phyloP scores from a whole-genome alignment of 2,888 invertebrate genomes.

The Teleiodes luculella region DNA sequence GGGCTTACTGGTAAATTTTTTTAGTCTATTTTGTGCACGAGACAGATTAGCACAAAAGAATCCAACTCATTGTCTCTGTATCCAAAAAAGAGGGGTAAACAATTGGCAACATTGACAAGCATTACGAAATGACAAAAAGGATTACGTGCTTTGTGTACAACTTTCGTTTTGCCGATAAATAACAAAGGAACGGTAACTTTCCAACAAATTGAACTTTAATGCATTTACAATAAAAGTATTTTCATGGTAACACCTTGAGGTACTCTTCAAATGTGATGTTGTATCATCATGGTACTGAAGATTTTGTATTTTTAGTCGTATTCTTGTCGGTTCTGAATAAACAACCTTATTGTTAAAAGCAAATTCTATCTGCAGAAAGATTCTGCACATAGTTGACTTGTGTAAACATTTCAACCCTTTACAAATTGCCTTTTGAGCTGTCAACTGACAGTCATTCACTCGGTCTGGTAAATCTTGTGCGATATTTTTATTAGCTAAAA shows the following conservation, averaged over 20 bases:
- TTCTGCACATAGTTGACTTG: conserved; percentile 54
- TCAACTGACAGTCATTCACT: conserved; percentile 42
- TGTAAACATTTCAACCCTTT: conserved; percentile 58
- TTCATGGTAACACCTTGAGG: background rate
- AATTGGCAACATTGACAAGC: conserved; percentile 71
- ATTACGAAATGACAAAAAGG: conserved; percentile 66
- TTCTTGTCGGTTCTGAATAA: conserved; percentile 56
- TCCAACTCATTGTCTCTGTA: conserved; percentile 62
- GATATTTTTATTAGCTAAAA: conserved; percentile 33
- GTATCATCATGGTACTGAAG: conserved; percentile 20
- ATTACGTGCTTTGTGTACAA: conserved; percentile 45
- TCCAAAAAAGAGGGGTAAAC: conserved; percentile 60
- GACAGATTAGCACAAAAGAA: conserved; percentile 58
- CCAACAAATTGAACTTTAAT: background rate
- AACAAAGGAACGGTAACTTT: background rate
- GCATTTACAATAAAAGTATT: background rate
- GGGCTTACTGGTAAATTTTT: no score
- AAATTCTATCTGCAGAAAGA: conserved; percentile 47
- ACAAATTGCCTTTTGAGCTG: conserved; percentile 46
- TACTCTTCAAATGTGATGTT: background rate
- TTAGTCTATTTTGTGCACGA: conserved; percentile 66
- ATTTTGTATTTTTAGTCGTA: conserved; percentile 61
- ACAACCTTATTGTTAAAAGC: conserved; percentile 42
- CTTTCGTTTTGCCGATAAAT: conserved; percentile 16
- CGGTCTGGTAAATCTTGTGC: conserved; percentile 35